Evolutionary conservation across 2,797 vertebrate genomes (phyloP).

Genomic region (Takifugu rubripes): DNA sequence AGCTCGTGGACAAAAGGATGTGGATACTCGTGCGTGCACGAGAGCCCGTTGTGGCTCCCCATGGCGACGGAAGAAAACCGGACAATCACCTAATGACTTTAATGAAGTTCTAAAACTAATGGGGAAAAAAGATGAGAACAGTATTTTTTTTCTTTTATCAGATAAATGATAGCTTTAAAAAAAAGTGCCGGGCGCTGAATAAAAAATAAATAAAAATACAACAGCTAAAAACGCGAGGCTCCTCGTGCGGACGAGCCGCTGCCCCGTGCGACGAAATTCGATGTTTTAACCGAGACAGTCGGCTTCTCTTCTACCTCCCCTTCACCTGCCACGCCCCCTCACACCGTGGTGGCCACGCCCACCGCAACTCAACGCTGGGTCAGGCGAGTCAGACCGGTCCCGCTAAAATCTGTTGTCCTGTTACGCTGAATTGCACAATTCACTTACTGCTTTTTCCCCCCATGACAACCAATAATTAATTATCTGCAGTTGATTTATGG

Average conservation of each 20-base stretch:
- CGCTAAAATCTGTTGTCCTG: background rate
- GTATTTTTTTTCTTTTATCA: too few species aligned
- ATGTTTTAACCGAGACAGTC: background rate
- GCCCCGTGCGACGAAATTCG: too few species aligned
- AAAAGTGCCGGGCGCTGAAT: too few species aligned
- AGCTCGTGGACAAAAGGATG: constrained; percentile 68
- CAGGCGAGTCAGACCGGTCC: constrained; percentile 21
- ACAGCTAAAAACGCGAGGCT: background rate
- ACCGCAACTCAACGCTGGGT: background rate
- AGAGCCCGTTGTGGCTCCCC: constrained; percentile 35
- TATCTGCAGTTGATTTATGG: too few species aligned
- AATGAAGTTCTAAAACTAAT: background rate
- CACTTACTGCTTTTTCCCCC: too few species aligned
- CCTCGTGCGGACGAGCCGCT: too few species aligned
- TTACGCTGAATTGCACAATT: background rate
- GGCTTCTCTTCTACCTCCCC: constrained; percentile 3
- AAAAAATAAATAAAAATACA: too few species aligned
- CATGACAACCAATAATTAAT: too few species aligned
- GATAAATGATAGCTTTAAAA: too few species aligned
- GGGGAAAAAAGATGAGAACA: too few species aligned
- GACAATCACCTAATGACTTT: background rate
- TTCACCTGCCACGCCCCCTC: background rate
- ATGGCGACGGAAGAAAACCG: constrained; percentile 40
- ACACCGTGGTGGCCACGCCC: constrained; percentile 13
- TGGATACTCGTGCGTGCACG: constrained; percentile 20